Percentiles rank a stretch among this genome's conserved stretches.
These are phyloP conservation scores for Agrypnus murinus DNA, from an alignment of 2,888 invertebrate genomes.

Conservation along the genomic window DNA sequence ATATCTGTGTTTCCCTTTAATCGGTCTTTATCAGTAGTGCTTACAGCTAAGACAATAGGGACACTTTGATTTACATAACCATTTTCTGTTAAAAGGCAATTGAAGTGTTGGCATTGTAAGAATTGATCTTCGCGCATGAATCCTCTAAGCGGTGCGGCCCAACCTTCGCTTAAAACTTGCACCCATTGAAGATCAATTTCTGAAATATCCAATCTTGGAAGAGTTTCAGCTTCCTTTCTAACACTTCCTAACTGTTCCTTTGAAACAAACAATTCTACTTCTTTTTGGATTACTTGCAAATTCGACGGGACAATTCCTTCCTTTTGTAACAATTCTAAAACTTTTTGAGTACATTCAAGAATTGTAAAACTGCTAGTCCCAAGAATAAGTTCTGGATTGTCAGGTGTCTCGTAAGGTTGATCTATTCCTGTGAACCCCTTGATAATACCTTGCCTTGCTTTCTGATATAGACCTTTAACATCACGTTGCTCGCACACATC, in stretches of 20 bases:
- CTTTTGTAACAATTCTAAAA: slow-evolving; percentile 89
- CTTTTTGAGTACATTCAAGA: slow-evolving; percentile 89
- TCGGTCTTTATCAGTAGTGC: slow-evolving; percentile 81
- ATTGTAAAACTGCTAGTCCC: slow-evolving; percentile 88
- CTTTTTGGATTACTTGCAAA: slow-evolving; percentile 69
- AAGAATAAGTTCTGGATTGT: slow-evolving; percentile 88
- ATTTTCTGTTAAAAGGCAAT: slow-evolving; percentile 84
- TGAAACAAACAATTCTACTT: slow-evolving; percentile 89
- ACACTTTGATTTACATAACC: slow-evolving; percentile 91
- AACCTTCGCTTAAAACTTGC: slow-evolving; percentile 93
- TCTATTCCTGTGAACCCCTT: slow-evolving; percentile 94
- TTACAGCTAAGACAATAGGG: slow-evolving; percentile 93
- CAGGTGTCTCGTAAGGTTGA: slow-evolving; percentile 92
- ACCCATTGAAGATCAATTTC: slow-evolving; percentile 96
- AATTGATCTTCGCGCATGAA: slow-evolving; percentile 98
- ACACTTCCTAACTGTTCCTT: slow-evolving; percentile 78
- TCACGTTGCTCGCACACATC: slow-evolving; percentile 96
- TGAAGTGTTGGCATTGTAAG: slow-evolving; percentile 92
- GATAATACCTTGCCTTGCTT: slow-evolving; percentile 95
- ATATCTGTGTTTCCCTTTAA: slow-evolving; percentile 80
- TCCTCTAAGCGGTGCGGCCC: slow-evolving; percentile 96
- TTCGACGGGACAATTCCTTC: slow-evolving; percentile 80
- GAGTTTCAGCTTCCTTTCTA: slow-evolving; percentile 80
- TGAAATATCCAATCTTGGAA: slow-evolving; percentile 84
- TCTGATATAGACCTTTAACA: slow-evolving; percentile 97